Evolutionary conservation across 2,797 vertebrate genomes (phyloP).

Genomic region (Adrianichthys oophorus): DNA sequence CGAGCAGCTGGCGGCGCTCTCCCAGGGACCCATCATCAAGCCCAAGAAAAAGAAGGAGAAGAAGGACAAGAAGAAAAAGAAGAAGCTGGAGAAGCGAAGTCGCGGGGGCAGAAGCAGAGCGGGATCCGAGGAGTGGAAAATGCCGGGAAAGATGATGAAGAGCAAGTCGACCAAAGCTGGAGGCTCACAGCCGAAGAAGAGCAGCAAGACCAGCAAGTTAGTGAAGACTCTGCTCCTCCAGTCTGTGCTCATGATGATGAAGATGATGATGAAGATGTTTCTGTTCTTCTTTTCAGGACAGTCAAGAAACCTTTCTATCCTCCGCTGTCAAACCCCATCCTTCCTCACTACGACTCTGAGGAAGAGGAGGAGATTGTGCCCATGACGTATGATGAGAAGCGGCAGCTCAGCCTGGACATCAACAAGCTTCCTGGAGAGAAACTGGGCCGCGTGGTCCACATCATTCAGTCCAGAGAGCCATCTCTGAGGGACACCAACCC

Average conservation of each 20-base stretch:
- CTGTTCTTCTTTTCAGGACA: slow-evolving; percentile 56
- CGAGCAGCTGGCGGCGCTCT: slow-evolving; percentile 92
- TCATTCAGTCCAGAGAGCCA: slow-evolving; percentile 92
- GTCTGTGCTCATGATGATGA: not conserved
- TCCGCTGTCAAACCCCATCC: slow-evolving; percentile 40
- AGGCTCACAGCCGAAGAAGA: slow-evolving; percentile 73
- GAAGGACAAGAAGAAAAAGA: slow-evolving; percentile 85
- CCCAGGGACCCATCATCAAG: slow-evolving; percentile 90
- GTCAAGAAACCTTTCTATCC: slow-evolving; percentile 79
- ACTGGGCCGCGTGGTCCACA: slow-evolving; percentile 91
- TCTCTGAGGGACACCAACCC: slow-evolving; percentile 93
- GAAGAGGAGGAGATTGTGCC: slow-evolving; percentile 92
- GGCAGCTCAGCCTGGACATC: slow-evolving; percentile 92
- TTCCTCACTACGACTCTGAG: slow-evolving; percentile 84
- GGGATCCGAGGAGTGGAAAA: slow-evolving; percentile 77
- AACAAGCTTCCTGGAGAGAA: slow-evolving; percentile 95
- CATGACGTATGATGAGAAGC: slow-evolving; percentile 93
- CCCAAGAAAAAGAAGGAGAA: slow-evolving; percentile 89
- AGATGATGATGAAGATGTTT: not conserved
- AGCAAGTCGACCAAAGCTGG: slow-evolving; percentile 76
- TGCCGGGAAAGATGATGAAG: slow-evolving; percentile 67
- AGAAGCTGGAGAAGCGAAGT: slow-evolving; percentile 84
- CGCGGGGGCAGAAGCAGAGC: slow-evolving; percentile 71
- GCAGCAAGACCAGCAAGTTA: slow-evolving; percentile 78
- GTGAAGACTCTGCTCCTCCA: slow-evolving; percentile 11